Evolutionary conservation across 2,797 vertebrate genomes (phyloP), one percentile per base, ranked within the genome.

Genomic region (Poeciliopsis turneri): DNA sequence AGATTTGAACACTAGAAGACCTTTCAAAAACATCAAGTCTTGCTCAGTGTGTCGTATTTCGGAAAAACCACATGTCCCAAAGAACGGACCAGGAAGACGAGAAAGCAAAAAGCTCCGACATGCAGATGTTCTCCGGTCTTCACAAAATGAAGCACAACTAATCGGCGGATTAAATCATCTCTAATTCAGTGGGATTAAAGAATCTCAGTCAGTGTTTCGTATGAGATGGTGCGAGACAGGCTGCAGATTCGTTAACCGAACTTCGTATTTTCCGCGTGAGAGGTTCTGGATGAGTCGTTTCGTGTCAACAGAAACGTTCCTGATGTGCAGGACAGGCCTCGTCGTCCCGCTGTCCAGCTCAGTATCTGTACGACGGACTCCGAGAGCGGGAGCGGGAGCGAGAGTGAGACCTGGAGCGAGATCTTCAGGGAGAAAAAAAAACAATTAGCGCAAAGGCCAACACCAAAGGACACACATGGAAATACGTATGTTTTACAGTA

Each of bases 301-400:
- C 2, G 61, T 43, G 61, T 46, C 64, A 1, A 55, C 25, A 28
- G 53, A 73, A 33, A 41, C 57, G 76, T 12, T 0, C 0, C 10
- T 53, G 72, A 45, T 76, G 73, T 46, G 51, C 25, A 23, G 30
- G 78, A 74, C 5, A 51, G 9, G 0, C 69, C 33, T 11, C 13
- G 20, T 53, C 69, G 79, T 59, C 81, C 76, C 59, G 23, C 53
- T 13, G 71, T 64, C 23, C 51, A 8, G 59, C 83, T 96, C 84
- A 97, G 90, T 97, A 93, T 72, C 95, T 92, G 90, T 96, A 95
- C 83, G 95, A 91, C 9, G 97, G 97, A 89, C 97, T 97, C 78
- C 96, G 91, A 8, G 97, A 97, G 39, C 96, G 92, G 30, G 96
- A 97, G 43, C 95, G 92, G 6, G 96, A 97, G 36, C 95, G 92